Conservation (phyloP, 35 echinoderm and acorn worm genomes). For the Apostichopus japonicus region DNA sequence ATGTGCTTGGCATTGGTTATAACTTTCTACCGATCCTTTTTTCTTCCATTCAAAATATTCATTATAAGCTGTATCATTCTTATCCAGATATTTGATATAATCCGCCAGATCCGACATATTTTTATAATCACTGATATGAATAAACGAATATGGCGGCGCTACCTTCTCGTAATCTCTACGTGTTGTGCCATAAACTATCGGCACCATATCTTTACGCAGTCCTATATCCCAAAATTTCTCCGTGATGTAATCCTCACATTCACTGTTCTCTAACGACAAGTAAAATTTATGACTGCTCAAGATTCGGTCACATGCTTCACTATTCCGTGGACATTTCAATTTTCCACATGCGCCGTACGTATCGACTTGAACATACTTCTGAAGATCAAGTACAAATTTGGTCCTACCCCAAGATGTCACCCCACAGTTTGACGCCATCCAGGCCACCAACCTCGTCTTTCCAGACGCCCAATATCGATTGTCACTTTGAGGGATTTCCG, state of each 20-base stretch:
- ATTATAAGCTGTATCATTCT: constrained; percentile 54
- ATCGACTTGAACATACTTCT: constrained; percentile 58
- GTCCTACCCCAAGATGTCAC: constrained; percentile 53
- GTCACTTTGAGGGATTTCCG: background rate
- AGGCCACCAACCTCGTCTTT: constrained; percentile 50
- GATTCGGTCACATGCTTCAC: background rate
- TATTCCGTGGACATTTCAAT: background rate
- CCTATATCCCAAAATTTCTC: constrained; percentile 64
- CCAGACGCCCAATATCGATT: constrained; percentile 26
- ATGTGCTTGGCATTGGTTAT: background rate
- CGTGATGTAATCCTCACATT: constrained; percentile 78
- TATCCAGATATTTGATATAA: constrained; percentile 49
- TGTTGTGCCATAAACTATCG: constrained; percentile 67
- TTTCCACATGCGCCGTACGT: constrained; percentile 62
- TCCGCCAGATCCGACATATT: constrained; percentile 44
- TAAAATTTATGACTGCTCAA: constrained; percentile 67
- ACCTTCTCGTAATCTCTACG: constrained; percentile 56
- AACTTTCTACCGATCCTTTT: background rate
- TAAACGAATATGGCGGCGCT: constrained; percentile 69
- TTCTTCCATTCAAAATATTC: constrained; percentile 68
- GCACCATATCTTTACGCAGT: constrained; percentile 26
- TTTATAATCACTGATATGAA: constrained; percentile 62
- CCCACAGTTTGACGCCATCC: constrained; percentile 76
- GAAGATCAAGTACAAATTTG: constrained; percentile 46
- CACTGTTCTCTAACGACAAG: constrained; percentile 59